A percentile compares a stretch with the other conserved stretches of the same genome.
Conservation (phyloP, 2,797 vertebrate genomes). For the Sebastes hubbsi region DNA sequence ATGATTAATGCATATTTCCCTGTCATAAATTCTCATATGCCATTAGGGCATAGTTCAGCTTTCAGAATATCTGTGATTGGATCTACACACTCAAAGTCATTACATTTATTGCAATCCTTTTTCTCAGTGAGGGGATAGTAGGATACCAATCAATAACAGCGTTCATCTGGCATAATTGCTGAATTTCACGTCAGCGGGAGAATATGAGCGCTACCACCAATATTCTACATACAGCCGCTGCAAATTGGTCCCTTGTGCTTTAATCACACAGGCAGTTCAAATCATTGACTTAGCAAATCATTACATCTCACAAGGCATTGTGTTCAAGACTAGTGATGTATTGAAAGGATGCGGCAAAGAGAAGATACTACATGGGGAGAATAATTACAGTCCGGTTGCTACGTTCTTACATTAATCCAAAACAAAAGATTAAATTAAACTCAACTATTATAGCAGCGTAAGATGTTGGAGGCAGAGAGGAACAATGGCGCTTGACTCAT, state of each 20-base stretch:
- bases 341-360: slow-evolving; percentile 62
- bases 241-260: slow-evolving; percentile 80
- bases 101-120: slow-evolving; percentile 84
- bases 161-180: slow-evolving; percentile 74
- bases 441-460: slow-evolving; percentile 45
- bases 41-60: slow-evolving; percentile 40
- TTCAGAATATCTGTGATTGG: slow-evolving; percentile 51
- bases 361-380: slow-evolving; percentile 52
- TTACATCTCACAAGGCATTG: slow-evolving; percentile 71
- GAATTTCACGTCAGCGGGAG: slow-evolving; percentile 72
- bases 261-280: slow-evolving; percentile 74
- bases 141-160: slow-evolving; percentile 71
- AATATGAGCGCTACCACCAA: slow-evolving; percentile 65
- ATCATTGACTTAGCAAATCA: slow-evolving; percentile 81
- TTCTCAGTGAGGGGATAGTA: slow-evolving; percentile 42
- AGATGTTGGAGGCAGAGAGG: slow-evolving; percentile 79
- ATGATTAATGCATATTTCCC: slow-evolving; percentile 70
- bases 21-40: slow-evolving; percentile 64
- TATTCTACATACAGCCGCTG: slow-evolving; percentile 69
- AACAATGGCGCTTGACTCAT: slow-evolving; percentile 78
- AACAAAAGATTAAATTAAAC: slow-evolving; percentile 77
- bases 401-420: slow-evolving; percentile 65
- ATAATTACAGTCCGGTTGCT: slow-evolving; percentile 60
- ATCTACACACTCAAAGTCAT: slow-evolving; percentile 59
- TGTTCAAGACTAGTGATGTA: slow-evolving; percentile 64